Base-by-base conservation (phyloP, 2,797 vertebrate species). In the Mastacembelus armatus region DNA sequence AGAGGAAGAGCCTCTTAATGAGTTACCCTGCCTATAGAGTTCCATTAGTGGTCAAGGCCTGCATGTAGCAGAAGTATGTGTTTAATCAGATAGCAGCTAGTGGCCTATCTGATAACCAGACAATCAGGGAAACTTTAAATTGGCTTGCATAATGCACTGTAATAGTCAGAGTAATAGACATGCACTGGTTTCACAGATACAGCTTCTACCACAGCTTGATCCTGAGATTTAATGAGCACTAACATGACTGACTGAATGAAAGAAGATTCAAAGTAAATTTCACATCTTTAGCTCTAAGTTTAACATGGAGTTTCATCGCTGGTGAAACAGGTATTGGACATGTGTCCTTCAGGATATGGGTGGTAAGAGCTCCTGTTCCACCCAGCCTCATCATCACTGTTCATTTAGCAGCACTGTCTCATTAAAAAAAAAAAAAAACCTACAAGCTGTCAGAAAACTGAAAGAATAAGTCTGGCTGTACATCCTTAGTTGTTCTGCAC, bases 381-480 rank as follows among this genome's bases (percentile, higher is more conserved):
- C 10, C 24, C 61, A 21, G 18, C 47, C 40, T 62, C 71, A 51
- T 83, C 71, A 84, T 81, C 76, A 66, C 30, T 74, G 70, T 49
- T 66, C 66, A 89, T 88, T 92, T 91, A 91, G 85, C 66, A 72
- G 71, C 27, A 39, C 39, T 54, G 51, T 67, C 83, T 82, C 39
- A 52, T 77, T 82, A 81, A 64, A 71, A 67, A 60, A 44, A 40
- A 14, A 71, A n/a, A n/a, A n/a, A 69, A 55, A 60, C 32, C 60
- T 40, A 77, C 30, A 74, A 78, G 66, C 80, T 81, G 82, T 81
- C 16, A 54, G 57, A 74, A 82, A 77, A 71, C 26, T 51, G 30
- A 44, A 40, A 72, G 58, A 83, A 81, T 65, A 29, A 66, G 14
- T 55, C 49, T 35, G 61, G 62, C 74, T 29, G 54, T 59, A 58